Conservation (phyloP, 2,888 invertebrate genomes). For the Pelosia muscerda region DNA sequence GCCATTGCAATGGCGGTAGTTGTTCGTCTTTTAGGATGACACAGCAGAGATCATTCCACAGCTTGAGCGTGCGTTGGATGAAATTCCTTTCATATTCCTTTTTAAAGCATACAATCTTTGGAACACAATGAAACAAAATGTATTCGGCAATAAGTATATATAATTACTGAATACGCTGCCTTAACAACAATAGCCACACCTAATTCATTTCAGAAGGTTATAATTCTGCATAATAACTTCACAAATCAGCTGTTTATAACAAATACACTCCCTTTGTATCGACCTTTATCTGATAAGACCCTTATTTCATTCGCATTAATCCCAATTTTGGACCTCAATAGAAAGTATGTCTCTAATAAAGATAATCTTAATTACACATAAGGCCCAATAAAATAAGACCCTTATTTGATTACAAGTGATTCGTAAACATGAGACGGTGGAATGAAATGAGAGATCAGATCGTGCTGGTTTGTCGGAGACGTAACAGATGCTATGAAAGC, state of each 20-base stretch:
- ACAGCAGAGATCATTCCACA: too few relatives aligned
- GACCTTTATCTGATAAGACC: slow-evolving; percentile 14
- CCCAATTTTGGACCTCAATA: slow-evolving; percentile 21
- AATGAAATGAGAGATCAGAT: slow-evolving; percentile 18
- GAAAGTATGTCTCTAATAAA: slow-evolving; percentile 42
- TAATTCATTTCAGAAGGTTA: background rate
- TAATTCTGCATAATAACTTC: background rate
- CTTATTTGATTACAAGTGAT: slow-evolving; percentile 40
- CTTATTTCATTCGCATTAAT: slow-evolving; percentile 25
- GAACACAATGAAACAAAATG: background rate
- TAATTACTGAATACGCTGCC: background rate
- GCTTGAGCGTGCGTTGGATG: too few relatives aligned
- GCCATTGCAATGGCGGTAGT: too few relatives aligned
- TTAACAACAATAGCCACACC: too few relatives aligned
- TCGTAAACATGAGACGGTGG: slow-evolving; percentile 16
- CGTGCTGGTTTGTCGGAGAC: slow-evolving; percentile 10
- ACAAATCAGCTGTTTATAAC: slow-evolving; percentile 1
- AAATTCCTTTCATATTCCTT: background rate
- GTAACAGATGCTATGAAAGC: slow-evolving; percentile 11
- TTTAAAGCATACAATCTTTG: background rate
- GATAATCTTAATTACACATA: slow-evolving; percentile 51
- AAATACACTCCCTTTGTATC: background rate
- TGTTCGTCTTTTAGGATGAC: too few relatives aligned
- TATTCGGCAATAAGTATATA: background rate
- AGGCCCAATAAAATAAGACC: slow-evolving; percentile 38